These are phyloP conservation scores for Nineta flava DNA, from an alignment of 2,888 invertebrate species.

Conservation along the genomic window DNA sequence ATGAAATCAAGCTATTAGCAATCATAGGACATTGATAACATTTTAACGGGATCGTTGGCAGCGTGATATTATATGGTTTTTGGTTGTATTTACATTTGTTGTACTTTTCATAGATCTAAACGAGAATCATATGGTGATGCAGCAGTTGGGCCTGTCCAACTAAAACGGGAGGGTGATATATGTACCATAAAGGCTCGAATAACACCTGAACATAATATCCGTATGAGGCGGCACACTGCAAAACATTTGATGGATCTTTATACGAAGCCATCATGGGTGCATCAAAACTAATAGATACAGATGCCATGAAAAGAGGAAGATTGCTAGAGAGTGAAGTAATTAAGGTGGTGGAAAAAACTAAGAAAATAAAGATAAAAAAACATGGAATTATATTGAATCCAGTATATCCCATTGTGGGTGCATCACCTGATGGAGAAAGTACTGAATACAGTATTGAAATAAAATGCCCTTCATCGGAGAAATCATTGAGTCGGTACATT, in stretches of 20 bases:
- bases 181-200: background rate
- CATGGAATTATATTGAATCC: conserved; percentile 1
- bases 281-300: conserved; percentile 1
- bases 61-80: background rate
- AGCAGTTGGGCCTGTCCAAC: too few species aligned
- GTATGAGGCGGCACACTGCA: conserved; percentile 11
- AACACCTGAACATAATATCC: background rate
- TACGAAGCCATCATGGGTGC: conserved; percentile 5
- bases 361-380: conserved; percentile 4
- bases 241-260: background rate
- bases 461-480: conserved; percentile 11
- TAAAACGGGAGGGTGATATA: too few species aligned
- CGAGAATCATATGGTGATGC: too few species aligned
- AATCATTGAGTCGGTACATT: conserved; percentile 1
- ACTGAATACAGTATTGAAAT: conserved; percentile 10
- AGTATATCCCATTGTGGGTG: conserved; percentile 8
- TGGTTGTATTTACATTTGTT: background rate
- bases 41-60: background rate
- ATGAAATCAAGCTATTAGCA: background rate
- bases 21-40: background rate
- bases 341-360: background rate
- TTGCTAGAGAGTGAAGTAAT: conserved; percentile 4
- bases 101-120: too few species aligned
- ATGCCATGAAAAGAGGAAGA: conserved; percentile 5
- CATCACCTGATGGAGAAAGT: conserved; percentile 10